phyloP scores from a whole-genome alignment of 2,888 invertebrate genomes.

The Mythimna loreyi region DNA sequence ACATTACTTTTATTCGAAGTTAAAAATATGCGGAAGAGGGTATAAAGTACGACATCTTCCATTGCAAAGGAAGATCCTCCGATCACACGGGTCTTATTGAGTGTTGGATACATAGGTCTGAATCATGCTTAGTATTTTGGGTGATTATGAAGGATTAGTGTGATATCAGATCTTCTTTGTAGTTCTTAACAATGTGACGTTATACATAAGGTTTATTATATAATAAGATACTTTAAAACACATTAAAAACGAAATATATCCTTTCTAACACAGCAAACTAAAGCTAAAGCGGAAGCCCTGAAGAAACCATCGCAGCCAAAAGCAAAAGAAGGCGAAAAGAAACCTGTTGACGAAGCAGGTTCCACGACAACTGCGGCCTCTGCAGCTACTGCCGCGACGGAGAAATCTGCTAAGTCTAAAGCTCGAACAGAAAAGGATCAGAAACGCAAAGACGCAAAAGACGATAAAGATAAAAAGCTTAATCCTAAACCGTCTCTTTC shows the following conservation, averaged over 20 bases:
- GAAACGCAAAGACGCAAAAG: slow-evolving; percentile 41
- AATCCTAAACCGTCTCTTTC: slow-evolving; percentile 29
- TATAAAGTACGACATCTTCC: background rate
- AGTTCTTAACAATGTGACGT: too few relatives aligned
- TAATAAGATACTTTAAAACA: slow-evolving; percentile 9
- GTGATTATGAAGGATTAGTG: too few relatives aligned
- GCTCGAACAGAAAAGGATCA: slow-evolving; percentile 34
- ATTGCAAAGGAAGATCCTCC: too few relatives aligned
- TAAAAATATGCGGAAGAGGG: background rate
- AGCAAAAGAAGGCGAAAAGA: slow-evolving; percentile 80
- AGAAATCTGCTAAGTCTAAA: slow-evolving; percentile 73
- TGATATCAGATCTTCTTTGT: too few relatives aligned
- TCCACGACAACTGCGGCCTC: slow-evolving; percentile 64
- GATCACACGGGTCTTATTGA: background rate
- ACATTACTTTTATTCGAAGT: background rate
- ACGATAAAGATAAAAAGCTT: slow-evolving; percentile 39
- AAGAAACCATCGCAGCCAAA: slow-evolving; percentile 87
- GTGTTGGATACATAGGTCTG: too few relatives aligned
- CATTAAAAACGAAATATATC: background rate
- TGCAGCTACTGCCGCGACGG: slow-evolving; percentile 67
- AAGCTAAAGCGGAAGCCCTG: slow-evolving; percentile 91
- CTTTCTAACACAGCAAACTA: slow-evolving; percentile 78
- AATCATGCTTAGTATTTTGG: too few relatives aligned
- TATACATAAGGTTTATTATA: background rate
- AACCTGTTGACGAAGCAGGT: slow-evolving; percentile 73